Conservation (phyloP, 2,113 vertebrate genomes). For the Sminthopsis crassicaudata region DNA sequence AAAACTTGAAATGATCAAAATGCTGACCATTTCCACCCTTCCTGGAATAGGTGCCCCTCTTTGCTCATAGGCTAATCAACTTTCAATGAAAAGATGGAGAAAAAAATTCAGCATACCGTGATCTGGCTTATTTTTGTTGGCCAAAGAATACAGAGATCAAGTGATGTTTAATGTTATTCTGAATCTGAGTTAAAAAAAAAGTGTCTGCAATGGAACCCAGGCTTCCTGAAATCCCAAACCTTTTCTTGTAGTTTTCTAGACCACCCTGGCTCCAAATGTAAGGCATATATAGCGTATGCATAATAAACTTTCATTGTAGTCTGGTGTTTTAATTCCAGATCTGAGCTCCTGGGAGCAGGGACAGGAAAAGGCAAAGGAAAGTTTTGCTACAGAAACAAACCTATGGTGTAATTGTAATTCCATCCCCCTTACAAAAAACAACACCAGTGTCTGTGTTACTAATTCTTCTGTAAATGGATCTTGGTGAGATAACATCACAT, state of each 20-base stretch:
- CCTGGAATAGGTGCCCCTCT: background rate
- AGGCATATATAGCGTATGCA: background rate
- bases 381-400: conserved; percentile 53
- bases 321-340: background rate
- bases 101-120: background rate
- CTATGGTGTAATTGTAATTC: conserved; percentile 56
- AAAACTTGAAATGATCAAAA: background rate
- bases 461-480: conserved; percentile 76
- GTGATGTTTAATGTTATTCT: background rate
- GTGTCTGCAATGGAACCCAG: background rate
- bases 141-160: background rate
- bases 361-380: background rate
- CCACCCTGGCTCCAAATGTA: background rate
- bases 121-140: background rate
- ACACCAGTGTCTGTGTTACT: conserved; percentile 23
- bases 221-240: background rate
- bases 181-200: background rate
- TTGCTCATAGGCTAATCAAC: background rate
- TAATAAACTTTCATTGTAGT: background rate
- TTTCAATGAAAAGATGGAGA: background rate
- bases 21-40: background rate
- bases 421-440: conserved; percentile 37
- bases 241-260: background rate
- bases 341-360: background rate
- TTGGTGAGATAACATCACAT: conserved; percentile 79